phyloP scores from a whole-genome alignment of 1,140 invertebrate genomes.

The Solenopsis invicta region DNA sequence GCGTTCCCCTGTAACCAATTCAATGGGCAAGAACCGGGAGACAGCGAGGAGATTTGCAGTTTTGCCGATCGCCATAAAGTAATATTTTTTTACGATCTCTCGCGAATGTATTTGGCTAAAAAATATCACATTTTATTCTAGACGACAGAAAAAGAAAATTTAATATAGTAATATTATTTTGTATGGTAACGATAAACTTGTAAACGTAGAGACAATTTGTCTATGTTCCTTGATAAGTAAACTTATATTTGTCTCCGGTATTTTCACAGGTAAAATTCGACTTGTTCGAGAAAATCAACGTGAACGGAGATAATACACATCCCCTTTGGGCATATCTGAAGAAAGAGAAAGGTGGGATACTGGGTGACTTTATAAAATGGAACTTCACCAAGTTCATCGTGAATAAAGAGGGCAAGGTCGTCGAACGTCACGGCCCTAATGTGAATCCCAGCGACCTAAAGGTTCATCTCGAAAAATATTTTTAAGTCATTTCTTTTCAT shows the following conservation, averaged over 20 bases:
- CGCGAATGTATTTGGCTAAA: background rate
- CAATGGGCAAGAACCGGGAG: constrained; percentile 92
- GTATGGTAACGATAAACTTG: background rate
- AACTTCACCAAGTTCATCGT: constrained; percentile 99
- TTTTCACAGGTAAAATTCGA: constrained; percentile 84
- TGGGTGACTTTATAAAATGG: constrained; percentile 97
- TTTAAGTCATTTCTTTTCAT: constrained; percentile 84
- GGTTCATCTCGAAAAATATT: constrained; percentile 90
- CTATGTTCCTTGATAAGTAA: background rate
- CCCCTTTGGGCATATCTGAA: constrained; percentile 97
- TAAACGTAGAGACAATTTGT: background rate
- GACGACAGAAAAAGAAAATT: background rate
- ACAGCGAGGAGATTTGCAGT: constrained; percentile 91
- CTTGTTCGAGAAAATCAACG: constrained; percentile 92
- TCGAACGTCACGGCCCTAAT: constrained; percentile 94
- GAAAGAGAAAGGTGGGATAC: constrained; percentile 92
- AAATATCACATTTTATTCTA: background rate
- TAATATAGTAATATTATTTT: background rate
- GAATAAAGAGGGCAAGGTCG: constrained; percentile 95
- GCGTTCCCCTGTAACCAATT: constrained; percentile 99
- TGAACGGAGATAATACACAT: constrained; percentile 95
- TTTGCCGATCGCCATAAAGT: constrained; percentile 92
- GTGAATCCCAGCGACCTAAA: constrained; percentile 91
- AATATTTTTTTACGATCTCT: constrained; percentile 61
- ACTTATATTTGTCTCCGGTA: background rate